Evolutionary conservation across 2,888 invertebrate species (phyloP), one percentile per base, ranked within the genome.

Genomic region (Platycnemis pennipes): DNA sequence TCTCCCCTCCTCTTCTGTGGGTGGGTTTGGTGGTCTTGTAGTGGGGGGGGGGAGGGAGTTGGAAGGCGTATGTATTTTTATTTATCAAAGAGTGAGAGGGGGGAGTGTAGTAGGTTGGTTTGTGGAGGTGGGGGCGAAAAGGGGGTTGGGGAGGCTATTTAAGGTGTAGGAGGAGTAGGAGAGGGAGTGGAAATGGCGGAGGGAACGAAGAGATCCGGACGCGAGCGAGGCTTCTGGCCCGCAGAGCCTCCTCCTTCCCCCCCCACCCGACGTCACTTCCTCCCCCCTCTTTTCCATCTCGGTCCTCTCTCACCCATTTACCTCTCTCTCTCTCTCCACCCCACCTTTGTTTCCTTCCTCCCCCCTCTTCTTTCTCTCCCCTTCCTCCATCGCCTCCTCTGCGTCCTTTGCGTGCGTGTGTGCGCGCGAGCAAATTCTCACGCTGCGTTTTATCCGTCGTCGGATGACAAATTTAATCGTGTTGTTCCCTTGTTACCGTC

Each of bases 171-270:
- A 26, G n/a, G 49, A 31, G 49, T 26, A 7, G n/a, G 37, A 16
- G 37, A 88, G n/a, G 46, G 88, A 16, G 46, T 53, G 88, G 88
- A 88, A 46, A 31, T 31, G 88, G 53, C 37, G 88, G 53, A 31
- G 88, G 53, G 88, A 53, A 53, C 88, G 88, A 88, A 49, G 31
- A 53, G 88, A 53, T 88, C 88, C 88, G 88, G 88, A 88, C 88
- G 53, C 88, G 88, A 88, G 49, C 88, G 88, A 88, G 88, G 88
- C 37, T 53, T 11, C 88, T 37, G 31, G 31, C 88, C 53, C 44
- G 88, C 44, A 46, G n/a, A 88, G 31, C 49, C 88, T 49, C 53
- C n/a, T 44, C 44, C 11, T 45, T 26, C 87, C 45, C 45, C 45
- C n/a, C n/a, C n/a, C n/a, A 7, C 77, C 22, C 77, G 11, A 77